Conservation (phyloP, 1,140 invertebrate genomes). For the Phocides pigmalion region DNA sequence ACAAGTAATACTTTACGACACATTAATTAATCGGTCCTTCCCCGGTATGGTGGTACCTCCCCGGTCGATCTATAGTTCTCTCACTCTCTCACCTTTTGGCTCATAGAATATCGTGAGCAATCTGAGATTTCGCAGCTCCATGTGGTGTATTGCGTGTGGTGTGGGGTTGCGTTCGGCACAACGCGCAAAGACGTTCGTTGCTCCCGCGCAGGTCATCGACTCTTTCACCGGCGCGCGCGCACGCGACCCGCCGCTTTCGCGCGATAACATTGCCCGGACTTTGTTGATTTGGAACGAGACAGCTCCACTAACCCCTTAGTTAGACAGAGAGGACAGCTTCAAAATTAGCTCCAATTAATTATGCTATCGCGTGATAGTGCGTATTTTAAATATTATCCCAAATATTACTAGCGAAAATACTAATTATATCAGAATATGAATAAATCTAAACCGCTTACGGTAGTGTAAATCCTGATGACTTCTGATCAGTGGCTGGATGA, state of each 20-base stretch:
- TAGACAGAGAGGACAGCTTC: conserved; percentile 34
- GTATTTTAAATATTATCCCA: background rate
- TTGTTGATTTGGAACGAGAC: conserved; percentile 57
- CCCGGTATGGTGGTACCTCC: too few species aligned
- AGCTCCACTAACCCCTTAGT: conserved; percentile 22
- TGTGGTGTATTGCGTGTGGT: conserved; percentile 41
- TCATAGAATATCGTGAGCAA: too few species aligned
- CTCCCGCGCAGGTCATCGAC: conserved; percentile 76
- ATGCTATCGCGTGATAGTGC: background rate
- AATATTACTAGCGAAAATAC: too few species aligned
- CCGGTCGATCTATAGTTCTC: too few species aligned
- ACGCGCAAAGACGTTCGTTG: conserved; percentile 81
- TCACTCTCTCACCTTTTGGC: too few species aligned
- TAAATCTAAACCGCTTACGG: too few species aligned
- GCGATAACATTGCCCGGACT: conserved; percentile 59
- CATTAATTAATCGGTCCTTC: too few species aligned
- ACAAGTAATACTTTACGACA: too few species aligned
- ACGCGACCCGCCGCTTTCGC: conserved; percentile 74
- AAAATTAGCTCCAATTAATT: background rate
- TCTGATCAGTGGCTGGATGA: too few species aligned
- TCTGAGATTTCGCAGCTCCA: too few species aligned
- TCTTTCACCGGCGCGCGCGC: conserved; percentile 74
- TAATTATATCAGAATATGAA: too few species aligned
- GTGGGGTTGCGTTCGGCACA: conserved; percentile 57
- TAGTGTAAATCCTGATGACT: too few species aligned